A percentile compares a stretch with the other conserved stretches of the same genome.
Conservation (phyloP, 2,797 vertebrate genomes). For the Euphonia xanthogaster region DNA sequence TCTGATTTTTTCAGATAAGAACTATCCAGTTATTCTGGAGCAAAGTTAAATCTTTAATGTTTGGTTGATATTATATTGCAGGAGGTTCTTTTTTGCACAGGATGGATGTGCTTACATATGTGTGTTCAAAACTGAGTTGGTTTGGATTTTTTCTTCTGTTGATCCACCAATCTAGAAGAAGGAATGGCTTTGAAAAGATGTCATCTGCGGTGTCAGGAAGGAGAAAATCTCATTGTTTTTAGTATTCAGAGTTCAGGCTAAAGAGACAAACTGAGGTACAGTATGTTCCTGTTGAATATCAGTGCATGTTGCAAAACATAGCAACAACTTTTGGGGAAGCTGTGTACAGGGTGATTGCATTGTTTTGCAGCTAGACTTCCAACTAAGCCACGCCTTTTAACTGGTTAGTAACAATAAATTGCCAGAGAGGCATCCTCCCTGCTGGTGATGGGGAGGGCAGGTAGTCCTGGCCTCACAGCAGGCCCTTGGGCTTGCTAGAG, state of each 20-base stretch:
- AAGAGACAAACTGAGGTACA: not conserved
- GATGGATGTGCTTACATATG: not conserved
- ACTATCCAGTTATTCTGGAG: not conserved
- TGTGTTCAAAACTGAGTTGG: not conserved
- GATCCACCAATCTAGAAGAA: not conserved
- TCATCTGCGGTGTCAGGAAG: not conserved
- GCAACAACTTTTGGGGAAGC: not conserved
- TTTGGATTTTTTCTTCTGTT: not conserved
- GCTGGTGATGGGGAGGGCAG: not conserved
- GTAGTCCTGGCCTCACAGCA: too few species aligned
- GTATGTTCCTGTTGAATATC: not conserved
- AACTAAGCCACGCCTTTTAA: not conserved
- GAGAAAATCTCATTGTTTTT: not conserved
- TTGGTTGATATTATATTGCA: not conserved
- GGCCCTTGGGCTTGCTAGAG: rapidly evolving
- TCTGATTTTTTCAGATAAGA: not conserved
- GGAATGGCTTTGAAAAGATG: not conserved
- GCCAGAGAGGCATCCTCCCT: not conserved
- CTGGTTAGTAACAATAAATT: not conserved
- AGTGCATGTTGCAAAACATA: not conserved
- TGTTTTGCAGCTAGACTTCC: not conserved
- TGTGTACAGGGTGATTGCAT: not conserved
- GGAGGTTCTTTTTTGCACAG: not conserved
- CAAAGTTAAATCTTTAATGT: not conserved
- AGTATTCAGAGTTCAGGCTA: not conserved